Base-by-base conservation (phyloP, 1,140 invertebrate genomes). In the Mercenaria mercenaria region DNA sequence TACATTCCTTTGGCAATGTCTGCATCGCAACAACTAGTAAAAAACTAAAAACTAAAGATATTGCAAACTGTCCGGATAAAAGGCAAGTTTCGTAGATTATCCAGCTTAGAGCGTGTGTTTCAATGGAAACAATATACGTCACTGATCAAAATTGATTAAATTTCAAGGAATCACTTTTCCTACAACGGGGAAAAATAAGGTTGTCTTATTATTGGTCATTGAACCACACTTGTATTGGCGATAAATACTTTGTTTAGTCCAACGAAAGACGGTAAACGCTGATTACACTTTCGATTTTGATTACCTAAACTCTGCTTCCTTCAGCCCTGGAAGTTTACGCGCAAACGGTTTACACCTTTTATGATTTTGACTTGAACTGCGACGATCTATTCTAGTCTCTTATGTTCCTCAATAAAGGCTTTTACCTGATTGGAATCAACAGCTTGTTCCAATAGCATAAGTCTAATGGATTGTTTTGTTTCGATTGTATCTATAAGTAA, bases 131-230 rank as follows among this genome's bases (percentile, higher is more conserved):
- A 39, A 72, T 72, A 72, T 39, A 72, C 39, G 18, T 39, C 34
- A 15, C 34, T 72, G 37, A 6, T 6, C 11, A 20, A 72, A 23
- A 8, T 26, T 34, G 67, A 72, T 72, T 15, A 72, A 72, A 18
- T 72, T 72, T n/a, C n/a, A n/a, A n/a, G n/a, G n/a, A n/a, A n/a
- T n/a, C n/a, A n/a, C n/a, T n/a, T n/a, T n/a, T n/a, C n/a, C 34
- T 39, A 39, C 34, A 29, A 23, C n/a, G 34, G 67, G 67, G 67
- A 72, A 72, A 72, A 72, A 72, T 72, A 34, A 39, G 34, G 39
- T 39, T 39, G 39, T 72, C 67, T 72, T 39, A 39, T 72, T 72
- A 72, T 34, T 41, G 37, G 67, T 39, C 39, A 72, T 72, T 72
- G 67, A 72, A 72, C 39, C 67, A 72, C 34, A 72, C 34, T 72